Base-by-base conservation (phyloP, 1,140 invertebrate species). In the Scaptomyza montana region DNA sequence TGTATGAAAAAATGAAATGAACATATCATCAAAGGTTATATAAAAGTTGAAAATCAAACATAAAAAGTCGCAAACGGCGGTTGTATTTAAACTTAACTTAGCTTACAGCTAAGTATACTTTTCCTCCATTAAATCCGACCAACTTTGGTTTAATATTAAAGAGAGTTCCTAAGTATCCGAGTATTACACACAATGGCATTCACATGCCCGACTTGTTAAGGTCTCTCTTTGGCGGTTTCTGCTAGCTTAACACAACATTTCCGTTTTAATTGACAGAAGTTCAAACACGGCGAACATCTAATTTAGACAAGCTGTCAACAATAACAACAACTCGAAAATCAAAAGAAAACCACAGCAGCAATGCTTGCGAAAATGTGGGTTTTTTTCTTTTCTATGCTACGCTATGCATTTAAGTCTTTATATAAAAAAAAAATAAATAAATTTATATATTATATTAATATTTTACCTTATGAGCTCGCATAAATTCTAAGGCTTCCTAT, bases 401-500 rank as follows among this genome's bases (percentile, higher is more conserved):
- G 16, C 16, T 25, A 2, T 25, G 21, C 21, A 2, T 25, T 25
- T 0, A 25, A 25, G 1, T n/a, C 13, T 9, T 3, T 13, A 13
- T 47, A 19, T 47, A 46, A 25, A 39, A 33, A 28, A 47, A 10
- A 16, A 16, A n/a, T n/a, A n/a, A 16, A 16, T 16, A 16, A 16
- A 16, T 16, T 33, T 30, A 33, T 62, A 55, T 49, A 16, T 41
- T 33, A 16, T 51, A 39, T 13, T 30, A 36, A 59, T 28, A 7
- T 25, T 43, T 21, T 13, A 55, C 39, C n/a, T 36, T 43, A 28
- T 62, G 62, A 13, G 51, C 33, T 4, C 46, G 51, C 66, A 85
- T 74, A 77, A 74, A 71, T 77, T 71, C 77, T 76, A 19, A 45
- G 7, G 21, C 54, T 73, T 45, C 49, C 49, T 21, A 39, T 16